Percentiles rank a stretch among this genome's conserved stretches.
These are phyloP conservation scores for Cryptotermes secundus DNA, from an alignment of 1,140 invertebrate species.

Conservation along the genomic window DNA sequence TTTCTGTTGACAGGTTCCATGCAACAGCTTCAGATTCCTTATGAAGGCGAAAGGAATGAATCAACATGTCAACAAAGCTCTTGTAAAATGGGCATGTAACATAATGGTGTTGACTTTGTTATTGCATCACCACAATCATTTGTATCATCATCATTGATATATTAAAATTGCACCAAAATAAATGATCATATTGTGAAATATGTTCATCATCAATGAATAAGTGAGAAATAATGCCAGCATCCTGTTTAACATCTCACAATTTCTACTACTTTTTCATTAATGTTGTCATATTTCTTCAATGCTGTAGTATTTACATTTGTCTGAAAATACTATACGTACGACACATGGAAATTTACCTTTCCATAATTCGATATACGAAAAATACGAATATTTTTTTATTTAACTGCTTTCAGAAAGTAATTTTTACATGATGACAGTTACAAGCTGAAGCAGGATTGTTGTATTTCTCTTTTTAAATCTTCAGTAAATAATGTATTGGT, in stretches of 20 bases:
- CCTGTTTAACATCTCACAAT: neutral
- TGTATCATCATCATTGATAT: neutral
- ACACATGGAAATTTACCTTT: neutral
- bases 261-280: constrained; percentile 10
- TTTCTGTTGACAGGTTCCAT: neutral
- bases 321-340: constrained; percentile 6
- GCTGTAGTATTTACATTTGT: neutral
- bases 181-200: neutral
- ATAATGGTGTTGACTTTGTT: neutral
- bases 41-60: neutral
- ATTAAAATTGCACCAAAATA: constrained; percentile 1
- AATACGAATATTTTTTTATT: constrained; percentile 13
- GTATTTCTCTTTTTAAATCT: neutral
- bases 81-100: neutral
- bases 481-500: constrained; percentile 6
- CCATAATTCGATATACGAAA: constrained; percentile 8
- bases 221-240: neutral
- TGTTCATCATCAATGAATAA: constrained; percentile 5
- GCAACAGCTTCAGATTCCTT: neutral
- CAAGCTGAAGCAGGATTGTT: constrained; percentile 18
- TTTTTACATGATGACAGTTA: neutral
- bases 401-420: constrained; percentile 19
- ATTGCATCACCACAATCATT: neutral
- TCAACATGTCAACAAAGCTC: neutral
- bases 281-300: neutral